Conservation (phyloP, 2,113 vertebrate genomes). For the Lonchura striata region DNA sequence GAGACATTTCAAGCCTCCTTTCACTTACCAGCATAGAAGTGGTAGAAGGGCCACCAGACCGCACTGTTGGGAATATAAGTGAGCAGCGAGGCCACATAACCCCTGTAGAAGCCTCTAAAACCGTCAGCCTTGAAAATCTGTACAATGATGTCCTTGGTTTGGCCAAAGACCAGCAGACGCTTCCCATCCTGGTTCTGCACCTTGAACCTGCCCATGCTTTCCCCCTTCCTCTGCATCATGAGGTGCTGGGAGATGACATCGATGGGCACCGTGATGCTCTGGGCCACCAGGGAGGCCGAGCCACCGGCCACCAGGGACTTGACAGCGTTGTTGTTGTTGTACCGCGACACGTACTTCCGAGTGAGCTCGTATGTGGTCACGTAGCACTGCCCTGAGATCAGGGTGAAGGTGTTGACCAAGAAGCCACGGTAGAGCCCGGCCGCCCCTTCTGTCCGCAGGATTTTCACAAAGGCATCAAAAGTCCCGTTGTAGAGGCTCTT, state of each 20-base stretch:
- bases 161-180: slow-evolving; percentile 81
- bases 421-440: slow-evolving; percentile 91
- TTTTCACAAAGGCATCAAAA: slow-evolving; percentile 90
- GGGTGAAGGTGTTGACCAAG: slow-evolving; percentile 92
- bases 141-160: slow-evolving; percentile 86
- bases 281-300: slow-evolving; percentile 90
- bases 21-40: slow-evolving; percentile 91
- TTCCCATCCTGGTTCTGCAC: slow-evolving; percentile 61
- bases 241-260: slow-evolving; percentile 95
- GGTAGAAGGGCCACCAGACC: slow-evolving; percentile 98
- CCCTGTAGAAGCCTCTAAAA: slow-evolving; percentile 90
- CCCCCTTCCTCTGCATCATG: slow-evolving; percentile 92
- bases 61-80: slow-evolving; percentile 99
- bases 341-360: slow-evolving; percentile 84
- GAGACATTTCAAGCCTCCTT: accelerated
- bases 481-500: slow-evolving; percentile 91
- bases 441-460: slow-evolving; percentile 83
- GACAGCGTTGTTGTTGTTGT: slow-evolving; percentile 87
- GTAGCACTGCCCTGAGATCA: slow-evolving; percentile 92
- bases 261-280: slow-evolving; percentile 96
- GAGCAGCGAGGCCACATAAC: slow-evolving; percentile 92
- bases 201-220: slow-evolving; percentile 86
- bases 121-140: slow-evolving; percentile 91
- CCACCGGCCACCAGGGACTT: slow-evolving; percentile 93
- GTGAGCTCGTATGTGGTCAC: slow-evolving; percentile 95